phyloP scores from a whole-genome alignment of 2,113 vertebrate species.

The Coregonus clupeaformis region DNA sequence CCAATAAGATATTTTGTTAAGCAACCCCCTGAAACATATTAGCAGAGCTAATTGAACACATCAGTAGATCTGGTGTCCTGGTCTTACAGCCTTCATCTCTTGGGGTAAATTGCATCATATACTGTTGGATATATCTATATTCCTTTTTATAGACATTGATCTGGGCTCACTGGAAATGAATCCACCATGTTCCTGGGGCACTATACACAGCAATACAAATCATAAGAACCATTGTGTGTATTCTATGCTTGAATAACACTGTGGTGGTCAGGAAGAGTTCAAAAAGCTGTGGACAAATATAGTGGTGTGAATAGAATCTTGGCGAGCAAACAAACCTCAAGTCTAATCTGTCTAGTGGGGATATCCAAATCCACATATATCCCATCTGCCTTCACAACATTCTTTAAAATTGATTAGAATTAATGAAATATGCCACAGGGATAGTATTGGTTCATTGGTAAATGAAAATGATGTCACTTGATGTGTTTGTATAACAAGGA shows the following conservation, averaged over 20 bases:
- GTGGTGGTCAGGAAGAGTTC: not conserved
- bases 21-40: conserved; percentile 43
- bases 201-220: not conserved
- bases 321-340: not conserved
- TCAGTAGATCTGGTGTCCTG: not conserved
- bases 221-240: not conserved
- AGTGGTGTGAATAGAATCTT: too few relatives aligned
- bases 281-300: not conserved
- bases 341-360: not conserved
- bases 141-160: not conserved
- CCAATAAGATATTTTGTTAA: conserved; percentile 42
- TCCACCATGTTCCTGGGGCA: not conserved
- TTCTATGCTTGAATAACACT: not conserved
- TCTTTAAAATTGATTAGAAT: not conserved
- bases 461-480: not conserved
- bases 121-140: not conserved
- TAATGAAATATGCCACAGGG: not conserved
- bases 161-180: not conserved
- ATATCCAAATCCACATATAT: not conserved
- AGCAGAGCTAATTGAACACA: conserved; percentile 33
- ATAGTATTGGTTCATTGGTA: not conserved
- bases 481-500: not conserved
- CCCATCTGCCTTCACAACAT: not conserved
- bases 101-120: not conserved
- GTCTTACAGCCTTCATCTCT: not conserved